A percentile compares a stretch with the other conserved stretches of the same genome.
Evolutionary conservation across 2,888 invertebrate species (phyloP).

Genomic region (Apodemia mormo): DNA sequence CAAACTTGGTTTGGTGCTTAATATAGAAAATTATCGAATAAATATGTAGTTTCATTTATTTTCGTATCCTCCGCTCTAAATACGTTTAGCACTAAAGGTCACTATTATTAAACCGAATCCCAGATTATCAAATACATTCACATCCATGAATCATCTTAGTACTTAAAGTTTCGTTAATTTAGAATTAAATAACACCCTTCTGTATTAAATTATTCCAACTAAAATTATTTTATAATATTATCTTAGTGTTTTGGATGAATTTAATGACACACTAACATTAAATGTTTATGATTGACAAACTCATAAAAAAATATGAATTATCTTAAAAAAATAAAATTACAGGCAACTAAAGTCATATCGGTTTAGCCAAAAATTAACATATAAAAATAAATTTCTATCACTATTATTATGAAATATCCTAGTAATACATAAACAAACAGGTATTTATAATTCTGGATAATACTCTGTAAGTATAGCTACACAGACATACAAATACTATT

Average conservation of each 20-base stretch:
- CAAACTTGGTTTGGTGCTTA: conserved; percentile 79
- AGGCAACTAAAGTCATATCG: too few relatives aligned
- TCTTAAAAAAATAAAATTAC: too few relatives aligned
- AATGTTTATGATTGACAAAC: background rate
- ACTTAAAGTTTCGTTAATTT: conserved; percentile 46
- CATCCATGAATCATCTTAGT: conserved; percentile 31
- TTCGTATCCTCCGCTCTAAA: conserved; percentile 9
- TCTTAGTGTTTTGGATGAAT: conserved; percentile 7
- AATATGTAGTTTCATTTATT: conserved; percentile 66
- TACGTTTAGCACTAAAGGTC: conserved; percentile 61
- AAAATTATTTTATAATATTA: conserved; percentile 51
- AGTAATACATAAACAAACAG: too few relatives aligned
- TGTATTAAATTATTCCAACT: conserved; percentile 42
- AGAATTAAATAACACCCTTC: conserved; percentile 44
- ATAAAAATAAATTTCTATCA: too few relatives aligned
- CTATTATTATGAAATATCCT: too few relatives aligned
- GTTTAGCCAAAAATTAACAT: too few relatives aligned
- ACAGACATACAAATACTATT: too few relatives aligned
- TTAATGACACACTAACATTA: background rate
- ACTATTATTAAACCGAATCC: conserved; percentile 53
- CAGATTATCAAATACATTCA: background rate
- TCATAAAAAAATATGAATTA: too few relatives aligned
- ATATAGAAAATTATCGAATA: conserved; percentile 57
- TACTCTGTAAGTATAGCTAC: too few relatives aligned
- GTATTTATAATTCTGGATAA: too few relatives aligned